A percentile compares a stretch with the other conserved stretches of the same genome.
These are phyloP conservation scores for Falco concolor DNA, from an alignment of 2,797 vertebrate species.

Conservation along the genomic window DNA sequence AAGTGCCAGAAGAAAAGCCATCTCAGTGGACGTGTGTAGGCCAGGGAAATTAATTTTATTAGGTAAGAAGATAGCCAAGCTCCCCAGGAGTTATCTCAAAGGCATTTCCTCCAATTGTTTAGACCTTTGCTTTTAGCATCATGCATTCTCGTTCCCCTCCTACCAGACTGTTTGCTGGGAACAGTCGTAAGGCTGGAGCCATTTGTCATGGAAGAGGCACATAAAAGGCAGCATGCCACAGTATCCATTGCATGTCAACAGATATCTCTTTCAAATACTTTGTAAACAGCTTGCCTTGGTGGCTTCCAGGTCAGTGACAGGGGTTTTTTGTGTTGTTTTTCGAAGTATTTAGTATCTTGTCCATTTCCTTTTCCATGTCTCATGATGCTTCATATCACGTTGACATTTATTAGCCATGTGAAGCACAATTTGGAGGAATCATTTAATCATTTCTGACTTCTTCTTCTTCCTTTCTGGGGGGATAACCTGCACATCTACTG, in stretches of 20 bases:
- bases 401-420: neutral
- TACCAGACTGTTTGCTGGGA: neutral
- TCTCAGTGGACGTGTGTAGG: neutral
- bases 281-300: neutral
- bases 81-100: neutral
- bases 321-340: neutral
- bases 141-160: neutral
- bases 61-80: neutral
- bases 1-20: neutral
- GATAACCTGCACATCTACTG: neutral
- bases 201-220: neutral
- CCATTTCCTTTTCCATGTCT: slow-evolving; percentile 7
- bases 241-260: neutral
- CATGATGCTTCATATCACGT: neutral
- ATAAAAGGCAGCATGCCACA: neutral
- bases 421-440: neutral
- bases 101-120: slow-evolving; percentile 38
- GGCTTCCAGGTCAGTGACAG: neutral
- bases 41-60: neutral
- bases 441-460: neutral
- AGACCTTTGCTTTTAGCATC: neutral
- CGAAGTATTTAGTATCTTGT: neutral
- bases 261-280: neutral
- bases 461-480: neutral
- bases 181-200: neutral